Base-by-base conservation (phyloP, 23 tunicate species). In the Halocynthia aurantium region DNA sequence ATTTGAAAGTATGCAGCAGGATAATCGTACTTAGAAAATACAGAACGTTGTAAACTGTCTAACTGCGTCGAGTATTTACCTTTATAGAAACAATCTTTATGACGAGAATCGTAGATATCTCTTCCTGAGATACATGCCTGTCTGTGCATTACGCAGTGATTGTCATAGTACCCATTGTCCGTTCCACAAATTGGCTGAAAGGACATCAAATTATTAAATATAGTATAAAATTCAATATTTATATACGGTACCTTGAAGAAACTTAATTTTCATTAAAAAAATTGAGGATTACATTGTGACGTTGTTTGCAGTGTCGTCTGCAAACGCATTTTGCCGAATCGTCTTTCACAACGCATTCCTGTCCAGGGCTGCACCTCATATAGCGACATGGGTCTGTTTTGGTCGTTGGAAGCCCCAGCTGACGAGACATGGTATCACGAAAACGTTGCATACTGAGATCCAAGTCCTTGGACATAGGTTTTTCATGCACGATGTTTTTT, bases 61-160 rank as follows among this genome's bases (percentile, higher is more conserved):
- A n/a, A 58, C 17, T 58, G n/a, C 63, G 2, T 15, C 15, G 15
- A 49, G 31, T 15, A 6, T 76, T 55, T 51, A 89, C 96, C 51
- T 89, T 89, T 84, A 69, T 89, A 89, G 52, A 89, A 89, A 75
- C 96, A 89, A 55, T 89, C 96, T 53, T 80, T 75, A 82, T 89
- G 81, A 57, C 83, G 51, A 8, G 96, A 85, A 50, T 89, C 85
- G 76, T 77, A 81, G 7, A 89, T 71, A 62, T 76, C 83, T 18
- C 52, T 61, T 0, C 72, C 67, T 8, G 75, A 51, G 22, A 84
- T 57, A 62, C 96, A 89, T 8, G 96, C 75, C 5, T 73, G 63
- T 81, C 68, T 69, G 85, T 89, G 85, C 96, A 89, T 89, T 74
- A 84, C 96, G 62, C 96, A 89, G 22, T 71, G 96, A 54, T 84